Base-by-base conservation (phyloP, 1,140 invertebrate genomes). In the Globodera rostochiensis region DNA sequence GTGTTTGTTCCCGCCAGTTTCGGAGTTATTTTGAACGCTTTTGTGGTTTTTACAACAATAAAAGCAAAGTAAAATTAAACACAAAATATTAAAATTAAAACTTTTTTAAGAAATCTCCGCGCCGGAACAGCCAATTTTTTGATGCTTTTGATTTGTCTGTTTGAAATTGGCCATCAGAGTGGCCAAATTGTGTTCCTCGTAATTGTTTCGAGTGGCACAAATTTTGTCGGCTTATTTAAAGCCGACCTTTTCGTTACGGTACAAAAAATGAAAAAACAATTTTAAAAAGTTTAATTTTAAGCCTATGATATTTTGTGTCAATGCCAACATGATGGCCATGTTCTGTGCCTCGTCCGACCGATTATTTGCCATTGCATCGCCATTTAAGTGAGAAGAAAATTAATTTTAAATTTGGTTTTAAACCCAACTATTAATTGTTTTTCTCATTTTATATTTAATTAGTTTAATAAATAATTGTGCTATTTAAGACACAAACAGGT, bases 61-160 rank as follows among this genome's bases (percentile, higher is more conserved):
- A 9, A 6, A 77, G 60, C 76, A 9, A 46, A 21, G 67, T 70
- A 70, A 70, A 3, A 60, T 45, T 76, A 57, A 4, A 13, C 25
- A 77, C 57, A 5, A 46, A 21, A 45, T 70, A 15, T 25, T 70
- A 70, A 21, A 9, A 11, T 25, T 70, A 8, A 15, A 70, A 25
- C n/a, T 3, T 25, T 70, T 45, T 45, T 19, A 21, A 46, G 45
- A 60, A 60, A 49, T 36, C 69, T 77, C 13, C 76, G 76, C 47
- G 15, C 8, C 15, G 76, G 76, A 57, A 47, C 50, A 21, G 76
- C 76, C 53, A 77, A 77, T 21, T 69, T 67, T 66, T 66, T 77
- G 69, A 77, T 77, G 76, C 47, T 50, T 15, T 66, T 77, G 46
- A 77, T 77, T 66, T 77, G 76, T 66, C 60, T 77, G 47, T 77